phyloP scores from a whole-genome alignment of 2,113 vertebrate genomes.

The Apodemus sylvaticus region DNA sequence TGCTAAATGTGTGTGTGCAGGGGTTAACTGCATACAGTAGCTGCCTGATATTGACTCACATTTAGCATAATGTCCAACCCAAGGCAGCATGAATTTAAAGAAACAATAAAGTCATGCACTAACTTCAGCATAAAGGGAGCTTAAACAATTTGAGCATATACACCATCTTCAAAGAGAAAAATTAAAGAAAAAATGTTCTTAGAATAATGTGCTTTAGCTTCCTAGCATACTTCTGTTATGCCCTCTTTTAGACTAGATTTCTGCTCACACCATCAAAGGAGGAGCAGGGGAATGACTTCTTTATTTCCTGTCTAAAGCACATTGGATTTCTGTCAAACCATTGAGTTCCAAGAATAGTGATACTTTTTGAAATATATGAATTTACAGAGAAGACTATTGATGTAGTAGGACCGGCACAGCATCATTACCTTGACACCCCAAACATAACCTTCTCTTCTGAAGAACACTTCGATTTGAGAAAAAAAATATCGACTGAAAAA shows the following conservation, averaged over 20 bases:
- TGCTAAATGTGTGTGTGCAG: not conserved
- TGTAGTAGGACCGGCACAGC: not conserved
- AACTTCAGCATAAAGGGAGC: not conserved
- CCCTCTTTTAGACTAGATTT: not conserved
- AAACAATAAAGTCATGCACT: not conserved
- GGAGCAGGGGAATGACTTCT: not conserved
- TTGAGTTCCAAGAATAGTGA: not conserved
- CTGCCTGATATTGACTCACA: not conserved
- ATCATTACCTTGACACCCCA: not conserved
- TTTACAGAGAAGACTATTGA: slow-evolving; percentile 53
- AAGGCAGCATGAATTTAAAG: not conserved
- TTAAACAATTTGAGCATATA: not conserved
- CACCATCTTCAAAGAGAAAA: not conserved
- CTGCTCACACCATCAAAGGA: not conserved
- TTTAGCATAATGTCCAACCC: not conserved
- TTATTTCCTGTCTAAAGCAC: slow-evolving; percentile 51
- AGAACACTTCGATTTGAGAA: slow-evolving; percentile 31
- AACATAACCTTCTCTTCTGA: slow-evolving; percentile 36
- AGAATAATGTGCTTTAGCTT: not conserved
- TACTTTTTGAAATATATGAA: slow-evolving; percentile 18
- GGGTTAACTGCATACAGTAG: not conserved
- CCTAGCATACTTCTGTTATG: not conserved
- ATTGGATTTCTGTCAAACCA: slow-evolving; percentile 46
- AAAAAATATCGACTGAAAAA: slow-evolving; percentile 17
- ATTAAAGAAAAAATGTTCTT: slow-evolving; percentile 18